Base-by-base conservation (phyloP, 2,888 invertebrate species). In the Stegophylla sp. region DNA sequence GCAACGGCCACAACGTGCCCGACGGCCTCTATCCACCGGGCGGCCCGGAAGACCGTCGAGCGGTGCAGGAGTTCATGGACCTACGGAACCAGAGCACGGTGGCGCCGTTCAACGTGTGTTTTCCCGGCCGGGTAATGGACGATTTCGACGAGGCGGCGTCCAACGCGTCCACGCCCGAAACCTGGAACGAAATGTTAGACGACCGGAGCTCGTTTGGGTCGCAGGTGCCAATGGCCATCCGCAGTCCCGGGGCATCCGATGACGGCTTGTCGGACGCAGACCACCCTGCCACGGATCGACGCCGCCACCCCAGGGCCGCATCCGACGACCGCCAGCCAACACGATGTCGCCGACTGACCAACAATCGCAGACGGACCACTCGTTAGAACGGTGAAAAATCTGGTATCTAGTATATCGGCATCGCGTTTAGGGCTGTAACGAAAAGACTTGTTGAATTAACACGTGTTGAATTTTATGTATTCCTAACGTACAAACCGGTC, bases 201-300 rank as follows among this genome's bases (percentile, higher is more conserved):
- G n/a, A 61, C 61, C 61, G 61, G 17, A 61, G 61, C 17, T 61
- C 61, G 28, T 28, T 61, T 9, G 61, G 61, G 3, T 61, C 61
- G 15, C 26, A 15, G 34, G 34, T 34, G 10, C 17, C 28, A 17
- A 34, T 61, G 61, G 26, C 28, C 28, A 15, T 61, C 17, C 0
- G 3, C 26, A 61, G 61, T 17, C 61, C 61, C 28, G 3, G 17
- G 61, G 34, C 34, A 7, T 61, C 17, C 61, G 10, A n/a, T 1
- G 28, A 61, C 10, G 26, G 9, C 17, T 34, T 7, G 34, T 34
- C 34, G 3, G 34, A 34, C 17, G 61, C n/a, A 17, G 61, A n/a
- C 10, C 34, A 34, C 28, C 61, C 3, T 9, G 28, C 0, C 17
- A 34, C 17, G 17, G 9, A 28, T 61, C 61, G n/a, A 7, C 34